These are phyloP conservation scores for Neolamprologus ventralis DNA, from an alignment of 2,113 vertebrate species.

Conservation along the genomic window DNA sequence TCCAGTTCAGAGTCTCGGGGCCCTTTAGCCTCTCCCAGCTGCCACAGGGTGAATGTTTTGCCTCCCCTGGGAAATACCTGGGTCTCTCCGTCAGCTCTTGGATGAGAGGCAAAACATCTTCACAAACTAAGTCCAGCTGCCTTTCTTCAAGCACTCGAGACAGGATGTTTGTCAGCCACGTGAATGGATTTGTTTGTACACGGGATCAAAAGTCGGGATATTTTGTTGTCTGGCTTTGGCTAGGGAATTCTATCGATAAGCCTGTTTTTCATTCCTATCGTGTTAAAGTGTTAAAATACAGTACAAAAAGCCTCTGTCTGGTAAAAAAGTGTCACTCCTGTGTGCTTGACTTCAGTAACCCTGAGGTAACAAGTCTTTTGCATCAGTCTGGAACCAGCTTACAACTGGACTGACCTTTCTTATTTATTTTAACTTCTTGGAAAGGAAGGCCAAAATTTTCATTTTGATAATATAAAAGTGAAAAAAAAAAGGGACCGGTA, in stretches of 20 bases:
- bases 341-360: background rate
- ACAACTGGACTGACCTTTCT: background rate
- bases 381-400: background rate
- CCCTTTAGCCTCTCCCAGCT: background rate
- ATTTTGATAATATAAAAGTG: background rate
- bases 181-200: background rate
- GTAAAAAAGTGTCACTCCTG: background rate
- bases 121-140: background rate
- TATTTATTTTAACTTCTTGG: background rate
- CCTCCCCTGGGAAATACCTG: background rate
- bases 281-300: background rate
- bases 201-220: background rate
- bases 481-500: background rate
- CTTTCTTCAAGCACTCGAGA: background rate
- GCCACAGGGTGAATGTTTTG: background rate
- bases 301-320: background rate
- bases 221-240: background rate
- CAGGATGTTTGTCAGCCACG: background rate
- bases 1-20: background rate
- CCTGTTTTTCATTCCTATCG: background rate
- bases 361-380: background rate
- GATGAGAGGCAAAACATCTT: background rate
- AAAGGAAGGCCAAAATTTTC: background rate
- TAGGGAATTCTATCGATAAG: background rate
- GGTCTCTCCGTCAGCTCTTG: background rate